Evolutionary conservation across 2,113 vertebrate species (phyloP).

Genomic region (Megalops atlanticus): DNA sequence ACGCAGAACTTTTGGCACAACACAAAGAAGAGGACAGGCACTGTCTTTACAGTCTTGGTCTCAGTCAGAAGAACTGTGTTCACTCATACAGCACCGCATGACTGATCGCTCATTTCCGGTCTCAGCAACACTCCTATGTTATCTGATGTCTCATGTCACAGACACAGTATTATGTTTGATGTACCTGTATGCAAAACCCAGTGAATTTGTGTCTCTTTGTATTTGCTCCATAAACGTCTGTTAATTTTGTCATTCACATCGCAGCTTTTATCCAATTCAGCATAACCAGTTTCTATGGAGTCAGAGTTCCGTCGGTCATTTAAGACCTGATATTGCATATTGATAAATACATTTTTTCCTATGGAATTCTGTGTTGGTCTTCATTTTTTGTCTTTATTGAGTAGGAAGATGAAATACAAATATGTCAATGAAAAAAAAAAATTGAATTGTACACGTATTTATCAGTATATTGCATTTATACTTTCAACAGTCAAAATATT

Average conservation of each 20-base stretch:
- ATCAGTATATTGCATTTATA: too few species aligned
- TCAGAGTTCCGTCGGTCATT: slow-evolving; percentile 75
- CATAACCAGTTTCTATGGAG: slow-evolving; percentile 79
- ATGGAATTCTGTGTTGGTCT: slow-evolving; percentile 75
- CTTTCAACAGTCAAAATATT: too few species aligned
- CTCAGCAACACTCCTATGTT: slow-evolving; percentile 8
- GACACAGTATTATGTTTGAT: slow-evolving; percentile 28
- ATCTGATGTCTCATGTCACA: slow-evolving; percentile 20
- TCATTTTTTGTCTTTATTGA: slow-evolving; percentile 30
- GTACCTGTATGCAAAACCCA: slow-evolving; percentile 28
- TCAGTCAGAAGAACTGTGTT: background rate
- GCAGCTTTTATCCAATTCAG: slow-evolving; percentile 72
- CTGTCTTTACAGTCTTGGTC: background rate
- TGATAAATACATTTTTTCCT: slow-evolving; percentile 94
- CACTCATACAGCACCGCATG: background rate
- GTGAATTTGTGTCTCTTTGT: slow-evolving; percentile 60
- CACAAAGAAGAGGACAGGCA: background rate
- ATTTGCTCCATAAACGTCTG: slow-evolving; percentile 73
- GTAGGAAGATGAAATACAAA: background rate
- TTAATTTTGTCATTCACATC: slow-evolving; percentile 69
- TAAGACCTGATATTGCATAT: slow-evolving; percentile 86
- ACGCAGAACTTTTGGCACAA: background rate
- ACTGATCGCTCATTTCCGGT: slow-evolving; percentile 28
- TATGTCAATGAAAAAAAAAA: too few species aligned
- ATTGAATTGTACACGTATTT: too few species aligned